Percentiles rank a stretch among this genome's conserved stretches.
phyloP scores from a whole-genome alignment of 2,113 vertebrate species.

The human region GRCh38 chr2:15886501-15887000 shows the following conservation, averaged over 20 bases:
- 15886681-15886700: not conserved
- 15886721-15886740: too few relatives aligned
- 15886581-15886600: not conserved
- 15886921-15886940: not conserved
- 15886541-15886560: not conserved
- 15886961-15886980: not conserved
- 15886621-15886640: slow-evolving; percentile 4
- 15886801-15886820: not conserved
- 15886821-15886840: not conserved
- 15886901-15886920: not conserved
- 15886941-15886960: not conserved
- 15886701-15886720: not conserved
- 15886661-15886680: not conserved
- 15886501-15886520: accelerated
- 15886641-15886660: not conserved
- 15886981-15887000: too few relatives aligned
- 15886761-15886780: not conserved
- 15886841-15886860: not conserved
- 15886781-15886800: not conserved
- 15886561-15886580: not conserved
- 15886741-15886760: not conserved
- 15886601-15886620: not conserved
- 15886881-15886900: not conserved
- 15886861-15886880: not conserved
- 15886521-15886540: not conserved